These are phyloP conservation scores for Nemoura dubitans DNA, from an alignment of 2,888 invertebrate species.

Conservation along the genomic window DNA sequence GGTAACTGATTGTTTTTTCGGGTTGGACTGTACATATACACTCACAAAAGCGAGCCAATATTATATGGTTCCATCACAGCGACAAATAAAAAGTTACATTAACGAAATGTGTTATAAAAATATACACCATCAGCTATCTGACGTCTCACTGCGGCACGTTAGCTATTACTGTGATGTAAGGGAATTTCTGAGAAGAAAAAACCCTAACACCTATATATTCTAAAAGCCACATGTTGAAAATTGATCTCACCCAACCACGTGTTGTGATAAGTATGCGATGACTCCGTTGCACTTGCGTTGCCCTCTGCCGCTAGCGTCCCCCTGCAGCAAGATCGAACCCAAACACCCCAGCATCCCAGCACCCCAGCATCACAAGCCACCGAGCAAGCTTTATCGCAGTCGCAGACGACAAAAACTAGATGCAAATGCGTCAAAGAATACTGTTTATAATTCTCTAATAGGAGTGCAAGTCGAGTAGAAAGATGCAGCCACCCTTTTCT, in stretches of 20 bases:
- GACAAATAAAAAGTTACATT: no score
- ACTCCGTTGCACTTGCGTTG: neutral
- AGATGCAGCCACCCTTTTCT: neutral
- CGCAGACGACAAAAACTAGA: neutral
- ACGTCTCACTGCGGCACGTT: no score
- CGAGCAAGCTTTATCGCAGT: neutral
- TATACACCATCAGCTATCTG: no score
- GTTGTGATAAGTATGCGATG: conserved; percentile 1
- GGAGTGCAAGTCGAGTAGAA: conserved; percentile 8
- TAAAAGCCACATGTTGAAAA: conserved; percentile 7
- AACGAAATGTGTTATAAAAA: no score
- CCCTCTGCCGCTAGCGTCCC: neutral
- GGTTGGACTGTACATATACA: no score
- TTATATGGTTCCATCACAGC: no score
- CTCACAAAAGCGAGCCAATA: no score
- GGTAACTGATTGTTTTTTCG: no score
- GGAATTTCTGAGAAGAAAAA: conserved; percentile 16
- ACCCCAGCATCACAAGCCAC: neutral
- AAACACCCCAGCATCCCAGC: neutral
- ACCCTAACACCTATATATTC: neutral
- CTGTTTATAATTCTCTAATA: conserved; percentile 33
- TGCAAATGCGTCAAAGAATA: conserved; percentile 17
- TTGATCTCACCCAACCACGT: conserved; percentile 9
- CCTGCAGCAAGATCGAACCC: neutral
- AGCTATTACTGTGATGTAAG: neutral